Base-by-base conservation (phyloP, 2,888 invertebrate species). In the Timema podura region DNA sequence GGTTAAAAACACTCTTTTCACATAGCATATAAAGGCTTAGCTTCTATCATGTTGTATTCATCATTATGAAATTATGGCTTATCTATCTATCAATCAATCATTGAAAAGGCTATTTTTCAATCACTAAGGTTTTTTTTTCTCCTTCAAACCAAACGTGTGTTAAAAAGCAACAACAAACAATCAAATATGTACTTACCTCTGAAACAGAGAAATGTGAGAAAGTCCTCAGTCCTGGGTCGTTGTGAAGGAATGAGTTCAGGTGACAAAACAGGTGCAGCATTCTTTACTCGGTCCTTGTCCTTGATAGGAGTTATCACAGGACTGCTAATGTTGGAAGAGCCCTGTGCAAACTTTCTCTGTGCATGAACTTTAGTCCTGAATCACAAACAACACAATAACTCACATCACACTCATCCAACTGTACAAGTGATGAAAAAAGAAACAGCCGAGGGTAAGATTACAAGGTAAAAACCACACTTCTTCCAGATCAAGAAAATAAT, bases 261-360 rank as follows among this genome's bases (percentile, higher is more conserved):
- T 46, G 77, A 72, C 9, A 76, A 75, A 16, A 74, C 72, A 0
- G 72, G 59, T 13, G 73, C 74, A 3, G 10, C 61, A 16, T 68
- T 68, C 67, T 74, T 75, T 6, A 70, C 68, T 74, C 85, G 84
- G 74, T 87, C 86, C 72, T 86, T 84, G 75, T 89, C 88, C 76
- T 87, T 86, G 7, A 86, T 83, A 9, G 88, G 86, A 46, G 88
- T 86, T 69, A 82, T 82, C 15, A 83, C 80, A 46, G 87, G 84
- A 77, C 85, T 80, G 70, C 75, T 86, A 73, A 85, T 84, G 46
- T 84, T 81, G 79, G 75, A 87, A 16, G 88, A 88, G 75, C 91
- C 92, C 81, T 93, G 92, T 49, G 93, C 93, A 84, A 94, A 94
- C 82, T 94, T 94, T 73, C 94, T 84, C 81, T 94, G 93, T 61